Percentiles rank a stretch among this genome's conserved stretches.
Evolutionary conservation across 2,888 invertebrate genomes (phyloP).

Genomic region (Hyposoter didymator): DNA sequence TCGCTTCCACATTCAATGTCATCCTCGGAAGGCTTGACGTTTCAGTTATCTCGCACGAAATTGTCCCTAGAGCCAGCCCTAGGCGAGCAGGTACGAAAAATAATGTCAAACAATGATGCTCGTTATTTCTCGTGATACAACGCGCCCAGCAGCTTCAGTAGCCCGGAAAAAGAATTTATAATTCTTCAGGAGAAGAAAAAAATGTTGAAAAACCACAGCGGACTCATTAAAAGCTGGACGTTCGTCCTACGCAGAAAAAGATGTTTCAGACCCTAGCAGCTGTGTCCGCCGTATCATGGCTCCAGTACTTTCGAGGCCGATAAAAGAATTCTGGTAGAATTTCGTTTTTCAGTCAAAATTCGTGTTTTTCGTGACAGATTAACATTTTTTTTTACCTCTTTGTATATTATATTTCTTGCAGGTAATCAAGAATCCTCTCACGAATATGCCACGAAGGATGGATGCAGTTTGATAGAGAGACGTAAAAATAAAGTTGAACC

Average conservation of each 20-base stretch:
- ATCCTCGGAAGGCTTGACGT: conserved; percentile 36
- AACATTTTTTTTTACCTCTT: no score
- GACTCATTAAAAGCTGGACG: neutral
- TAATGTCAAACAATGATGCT: neutral
- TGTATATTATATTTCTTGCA: no score
- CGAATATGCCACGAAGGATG: conserved; percentile 10
- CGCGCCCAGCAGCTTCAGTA: no score
- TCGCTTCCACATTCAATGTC: conserved; percentile 23
- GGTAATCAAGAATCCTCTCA: neutral
- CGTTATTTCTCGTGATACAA: neutral
- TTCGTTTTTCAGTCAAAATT: no score
- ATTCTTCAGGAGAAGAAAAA: neutral
- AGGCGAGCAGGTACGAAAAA: neutral
- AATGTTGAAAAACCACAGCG: neutral
- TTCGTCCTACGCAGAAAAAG: neutral
- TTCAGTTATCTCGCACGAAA: conserved; percentile 40
- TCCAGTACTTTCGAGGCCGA: no score
- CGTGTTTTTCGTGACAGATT: no score
- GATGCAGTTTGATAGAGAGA: conserved; percentile 15
- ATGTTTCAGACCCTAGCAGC: neutral
- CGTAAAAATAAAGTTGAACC: conserved; percentile 27
- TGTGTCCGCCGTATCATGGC: neutral
- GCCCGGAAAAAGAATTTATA: neutral
- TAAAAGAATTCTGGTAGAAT: no score
- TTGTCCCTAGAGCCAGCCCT: neutral